Conservation (phyloP, 2,797 vertebrate species). For the Brachyrhaphis roseni region DNA sequence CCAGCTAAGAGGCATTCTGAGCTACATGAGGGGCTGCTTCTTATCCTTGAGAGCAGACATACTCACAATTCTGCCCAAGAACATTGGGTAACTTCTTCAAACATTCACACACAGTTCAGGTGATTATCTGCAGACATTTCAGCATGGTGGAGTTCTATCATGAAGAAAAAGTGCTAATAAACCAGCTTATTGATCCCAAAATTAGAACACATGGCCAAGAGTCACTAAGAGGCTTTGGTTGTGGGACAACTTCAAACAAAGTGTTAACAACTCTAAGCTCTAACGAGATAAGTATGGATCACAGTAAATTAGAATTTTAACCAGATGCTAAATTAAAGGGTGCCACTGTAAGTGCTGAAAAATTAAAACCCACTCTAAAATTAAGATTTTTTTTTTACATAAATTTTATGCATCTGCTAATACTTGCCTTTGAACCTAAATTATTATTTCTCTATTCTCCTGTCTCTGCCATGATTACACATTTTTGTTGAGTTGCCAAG, state of each 20-base stretch:
- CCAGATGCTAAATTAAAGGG: background rate
- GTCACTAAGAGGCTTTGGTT: background rate
- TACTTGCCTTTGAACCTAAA: background rate
- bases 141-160: background rate
- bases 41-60: background rate
- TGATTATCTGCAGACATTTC: background rate
- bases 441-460: background rate
- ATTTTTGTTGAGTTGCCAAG: conserved; percentile 19
- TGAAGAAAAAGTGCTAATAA: background rate
- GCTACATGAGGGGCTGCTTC: background rate
- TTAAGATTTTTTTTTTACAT: background rate
- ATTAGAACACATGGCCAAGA: background rate
- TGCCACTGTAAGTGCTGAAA: background rate
- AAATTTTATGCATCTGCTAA: background rate
- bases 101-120: background rate
- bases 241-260: background rate
- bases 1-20: background rate
- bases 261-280: background rate
- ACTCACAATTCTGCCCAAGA: background rate
- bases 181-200: background rate
- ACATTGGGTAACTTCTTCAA: background rate
- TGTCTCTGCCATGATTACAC: background rate
- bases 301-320: background rate
- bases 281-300: background rate
- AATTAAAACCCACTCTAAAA: background rate